Base-by-base conservation (phyloP, 2,888 invertebrate species). In the Troides aeacus region DNA sequence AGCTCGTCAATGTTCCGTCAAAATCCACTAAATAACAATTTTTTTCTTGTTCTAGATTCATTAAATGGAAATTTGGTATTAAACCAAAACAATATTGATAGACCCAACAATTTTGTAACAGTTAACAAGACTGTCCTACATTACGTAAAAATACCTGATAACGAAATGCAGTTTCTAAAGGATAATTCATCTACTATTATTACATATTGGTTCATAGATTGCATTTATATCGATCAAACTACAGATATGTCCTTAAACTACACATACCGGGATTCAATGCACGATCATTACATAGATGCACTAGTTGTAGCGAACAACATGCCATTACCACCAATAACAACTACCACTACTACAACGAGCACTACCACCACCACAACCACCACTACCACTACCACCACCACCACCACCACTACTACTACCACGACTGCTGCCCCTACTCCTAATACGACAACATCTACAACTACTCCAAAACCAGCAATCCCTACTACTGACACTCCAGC, bases 131-230 rank as follows among this genome's bases (percentile, higher is more conserved):
- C 93, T 30, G 94, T 95, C 0, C 85, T 86, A 63, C 95, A 95
- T 76, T 86, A 86, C 63, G 88, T 97, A 58, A 81, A 85, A 58
- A 79, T 97, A 18, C 93, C 93, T 3, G 84, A 93, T 36, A 92
- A 94, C 23, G 97, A 97, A 83, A 78, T 90, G 53, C 84, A 93
- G 65, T 96, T 93, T 82, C 82, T 97, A 30, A 80, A 82, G 68
- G 73, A 78, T 15, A 93, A 92, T 73, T 82, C 93, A 0, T 93
- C 92, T 1, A 80, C 83, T 8, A 87, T 96, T 18, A 84, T 93
- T 39, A 95, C 96, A 0, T 96, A 94, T 83, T 97, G 97, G 97
- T 97, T 96, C 79, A 93, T 96, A 72, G 96, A 97, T 84, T 97
- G 97, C 79, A 86, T 92, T 66, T 95, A 95, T 78, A 92, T 95